These are phyloP conservation scores for Glaucidium brasilianum DNA, from an alignment of 2,113 vertebrate genomes.

Conservation along the genomic window DNA sequence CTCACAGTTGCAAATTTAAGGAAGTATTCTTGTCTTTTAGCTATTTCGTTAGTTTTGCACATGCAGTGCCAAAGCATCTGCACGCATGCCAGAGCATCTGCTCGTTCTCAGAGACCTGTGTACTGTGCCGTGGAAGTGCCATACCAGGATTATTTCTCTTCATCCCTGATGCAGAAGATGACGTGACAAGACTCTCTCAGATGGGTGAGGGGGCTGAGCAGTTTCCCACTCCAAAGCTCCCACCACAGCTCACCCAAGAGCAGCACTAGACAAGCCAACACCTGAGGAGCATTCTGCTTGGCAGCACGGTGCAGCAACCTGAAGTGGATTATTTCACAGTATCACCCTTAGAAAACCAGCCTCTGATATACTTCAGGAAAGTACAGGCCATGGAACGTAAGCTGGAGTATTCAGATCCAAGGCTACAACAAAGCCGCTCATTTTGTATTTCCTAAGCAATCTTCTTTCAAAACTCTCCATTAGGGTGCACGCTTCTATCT, in stretches of 20 bases:
- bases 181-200: neutral
- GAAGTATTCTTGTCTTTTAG: neutral
- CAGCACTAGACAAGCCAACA: neutral
- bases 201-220: fast-evolving
- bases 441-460: neutral
- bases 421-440: neutral
- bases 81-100: neutral
- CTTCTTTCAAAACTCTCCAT: neutral
- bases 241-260: neutral
- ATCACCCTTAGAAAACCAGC: neutral
- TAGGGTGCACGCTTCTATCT: neutral
- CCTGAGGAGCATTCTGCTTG: fast-evolving
- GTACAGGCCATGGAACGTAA: fast-evolving
- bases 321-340: neutral
- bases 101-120: neutral
- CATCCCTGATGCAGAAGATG: fast-evolving
- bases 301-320: neutral
- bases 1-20: neutral
- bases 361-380: neutral
- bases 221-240: neutral
- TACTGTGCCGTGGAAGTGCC: neutral
- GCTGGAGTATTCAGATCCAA: neutral
- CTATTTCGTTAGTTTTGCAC: neutral
- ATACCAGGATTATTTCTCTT: neutral
- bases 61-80: neutral